Conservation (phyloP, 1,140 invertebrate species). For the Zaprionus ghesquierei region DNA sequence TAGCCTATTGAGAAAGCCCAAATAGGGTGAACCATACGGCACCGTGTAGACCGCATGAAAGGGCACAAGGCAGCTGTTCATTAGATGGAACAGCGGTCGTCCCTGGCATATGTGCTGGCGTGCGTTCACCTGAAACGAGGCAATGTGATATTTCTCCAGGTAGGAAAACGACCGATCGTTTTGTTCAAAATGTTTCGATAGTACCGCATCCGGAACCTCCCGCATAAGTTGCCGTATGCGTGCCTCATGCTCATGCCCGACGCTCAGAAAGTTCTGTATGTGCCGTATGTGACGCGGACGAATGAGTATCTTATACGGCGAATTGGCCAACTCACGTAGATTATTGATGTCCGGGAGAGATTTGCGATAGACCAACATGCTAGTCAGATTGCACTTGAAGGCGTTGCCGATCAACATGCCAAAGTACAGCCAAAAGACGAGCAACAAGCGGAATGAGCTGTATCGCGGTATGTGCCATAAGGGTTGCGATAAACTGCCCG, state of each 20-base stretch:
- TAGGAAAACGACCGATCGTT: constrained; percentile 68
- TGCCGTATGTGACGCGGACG: constrained; percentile 55
- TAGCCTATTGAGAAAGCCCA: constrained; percentile 65
- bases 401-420: constrained; percentile 67
- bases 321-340: constrained; percentile 47
- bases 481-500: constrained; percentile 54
- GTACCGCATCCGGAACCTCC: constrained; percentile 38
- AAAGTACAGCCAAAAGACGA: constrained; percentile 72
- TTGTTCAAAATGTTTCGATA: constrained; percentile 18
- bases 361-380: constrained; percentile 69
- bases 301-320: constrained; percentile 49
- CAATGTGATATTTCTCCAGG: constrained; percentile 72
- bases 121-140: constrained; percentile 55
- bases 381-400: constrained; percentile 71
- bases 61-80: constrained; percentile 74
- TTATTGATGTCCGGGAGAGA: constrained; percentile 65
- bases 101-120: constrained; percentile 56
- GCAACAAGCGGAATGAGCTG: constrained; percentile 53
- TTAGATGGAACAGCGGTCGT: constrained; percentile 66
- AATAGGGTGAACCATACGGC: constrained; percentile 75
- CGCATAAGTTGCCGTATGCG: constrained; percentile 49
- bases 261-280: constrained; percentile 54
- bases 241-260: constrained; percentile 38
- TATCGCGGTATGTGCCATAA: constrained; percentile 18
- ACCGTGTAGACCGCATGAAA: constrained; percentile 77